phyloP scores from a whole-genome alignment of 2,888 invertebrate species.

The Rhamnusium bicolor region DNA sequence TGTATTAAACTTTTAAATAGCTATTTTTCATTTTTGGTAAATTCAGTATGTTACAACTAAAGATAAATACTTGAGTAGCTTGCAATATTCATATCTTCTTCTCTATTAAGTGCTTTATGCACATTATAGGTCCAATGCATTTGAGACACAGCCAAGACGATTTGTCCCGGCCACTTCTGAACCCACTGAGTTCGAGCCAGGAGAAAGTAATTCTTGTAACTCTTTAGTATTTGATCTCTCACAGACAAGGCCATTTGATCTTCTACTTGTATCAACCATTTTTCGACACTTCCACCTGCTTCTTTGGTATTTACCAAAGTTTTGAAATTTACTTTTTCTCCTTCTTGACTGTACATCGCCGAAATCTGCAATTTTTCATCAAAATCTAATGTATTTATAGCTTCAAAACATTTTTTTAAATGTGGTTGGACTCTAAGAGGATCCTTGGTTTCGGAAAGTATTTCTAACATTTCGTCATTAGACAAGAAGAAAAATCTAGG shows the following conservation, averaged over 20 bases:
- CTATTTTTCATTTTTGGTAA: background rate
- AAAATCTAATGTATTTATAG: slow-evolving; percentile 83
- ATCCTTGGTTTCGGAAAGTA: slow-evolving; percentile 91
- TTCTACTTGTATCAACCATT: slow-evolving; percentile 89
- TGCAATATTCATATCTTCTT: slow-evolving; percentile 70
- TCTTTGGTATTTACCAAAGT: slow-evolving; percentile 69
- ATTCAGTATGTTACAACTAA: background rate
- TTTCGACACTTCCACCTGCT: slow-evolving; percentile 88
- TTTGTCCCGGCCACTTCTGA: slow-evolving; percentile 73
- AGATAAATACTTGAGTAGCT: slow-evolving; percentile 72
- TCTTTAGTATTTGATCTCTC: slow-evolving; percentile 78
- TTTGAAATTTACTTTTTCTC: slow-evolving; percentile 78
- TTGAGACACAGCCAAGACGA: slow-evolving; percentile 84
- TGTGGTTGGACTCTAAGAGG: slow-evolving; percentile 89
- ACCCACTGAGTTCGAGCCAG: slow-evolving; percentile 79
- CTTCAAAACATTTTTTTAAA: slow-evolving; percentile 91
- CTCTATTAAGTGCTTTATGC: slow-evolving; percentile 78
- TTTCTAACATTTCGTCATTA: slow-evolving; percentile 92
- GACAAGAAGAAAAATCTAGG: slow-evolving; percentile 92
- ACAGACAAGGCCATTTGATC: slow-evolving; percentile 85
- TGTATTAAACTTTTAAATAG: no score
- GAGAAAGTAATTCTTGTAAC: slow-evolving; percentile 78
- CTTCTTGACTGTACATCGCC: slow-evolving; percentile 84
- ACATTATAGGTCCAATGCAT: slow-evolving; percentile 89
- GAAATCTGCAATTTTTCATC: slow-evolving; percentile 81